phyloP scores from a whole-genome alignment of 2,888 invertebrate species.

The Clepsis dumicolana region DNA sequence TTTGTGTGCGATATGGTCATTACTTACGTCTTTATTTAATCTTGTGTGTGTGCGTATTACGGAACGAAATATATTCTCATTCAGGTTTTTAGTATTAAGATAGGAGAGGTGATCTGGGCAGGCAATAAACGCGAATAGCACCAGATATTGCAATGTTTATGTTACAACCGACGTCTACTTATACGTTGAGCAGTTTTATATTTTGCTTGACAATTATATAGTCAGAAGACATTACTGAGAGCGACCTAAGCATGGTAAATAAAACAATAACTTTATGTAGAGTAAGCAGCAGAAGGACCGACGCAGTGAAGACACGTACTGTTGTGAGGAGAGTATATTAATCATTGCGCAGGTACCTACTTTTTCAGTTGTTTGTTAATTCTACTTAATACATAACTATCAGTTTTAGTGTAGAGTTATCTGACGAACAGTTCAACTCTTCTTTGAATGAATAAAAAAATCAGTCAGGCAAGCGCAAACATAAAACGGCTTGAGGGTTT shows the following conservation, averaged over 20 bases:
- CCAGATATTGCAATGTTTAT: conserved; percentile 10
- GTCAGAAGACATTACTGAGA: background rate
- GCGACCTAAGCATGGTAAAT: background rate
- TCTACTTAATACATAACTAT: too few relatives aligned
- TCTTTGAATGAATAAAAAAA: too few relatives aligned
- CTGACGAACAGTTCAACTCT: too few relatives aligned
- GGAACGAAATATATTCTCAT: conserved; percentile 37
- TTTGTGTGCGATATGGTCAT: conserved; percentile 55
- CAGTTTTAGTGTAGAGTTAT: too few relatives aligned
- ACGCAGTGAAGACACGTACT: too few relatives aligned
- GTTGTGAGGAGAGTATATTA: too few relatives aligned
- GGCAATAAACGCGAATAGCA: conserved; percentile 16
- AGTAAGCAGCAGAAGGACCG: too few relatives aligned
- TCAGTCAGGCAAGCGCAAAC: too few relatives aligned
- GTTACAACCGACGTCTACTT: background rate
- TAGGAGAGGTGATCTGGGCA: conserved; percentile 29
- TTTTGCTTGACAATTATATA: background rate
- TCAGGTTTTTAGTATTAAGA: conserved; percentile 37
- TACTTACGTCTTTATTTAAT: conserved; percentile 56
- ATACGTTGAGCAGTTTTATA: background rate
- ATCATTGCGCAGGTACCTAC: too few relatives aligned
- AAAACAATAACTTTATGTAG: too few relatives aligned
- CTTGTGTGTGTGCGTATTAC: conserved; percentile 39
- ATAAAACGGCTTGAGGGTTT: too few relatives aligned
- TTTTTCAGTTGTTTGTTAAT: too few relatives aligned